Base-by-base conservation (phyloP, 2,113 vertebrate species). In the Zingel zingel region DNA sequence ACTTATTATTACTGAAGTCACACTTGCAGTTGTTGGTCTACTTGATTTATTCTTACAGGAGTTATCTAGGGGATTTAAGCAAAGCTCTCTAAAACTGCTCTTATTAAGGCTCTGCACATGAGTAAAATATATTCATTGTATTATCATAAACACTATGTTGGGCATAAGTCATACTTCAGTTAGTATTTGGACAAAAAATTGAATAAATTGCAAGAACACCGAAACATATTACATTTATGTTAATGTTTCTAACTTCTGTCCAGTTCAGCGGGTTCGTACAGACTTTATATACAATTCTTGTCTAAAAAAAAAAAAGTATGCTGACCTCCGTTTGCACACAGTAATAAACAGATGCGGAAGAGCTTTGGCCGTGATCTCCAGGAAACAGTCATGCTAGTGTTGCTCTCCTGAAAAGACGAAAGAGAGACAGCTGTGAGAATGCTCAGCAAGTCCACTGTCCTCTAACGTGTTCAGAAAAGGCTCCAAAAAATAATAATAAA, bases 301-400 rank as follows among this genome's bases (percentile, higher is more conserved):
- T n/a, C n/a, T n/a, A 27, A 27, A 27, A 27, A 27, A 27, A 27
- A 54, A 27, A 59, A 66, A 59, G 33, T 56, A 47, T 13, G 0
- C 89, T 90, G 19, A 94, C 94, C 92, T 93, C 56, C 63, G 33
- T 33, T 2, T 68, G 71, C 14, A 80, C 68, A 88, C 47, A 89
- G 83, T 13, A 87, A 19, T 51, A 87, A 33, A 33, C 71, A 80
- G 61, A 74, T 53, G 61, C 6, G 19, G 33, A 78, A 1, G 50
- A 85, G 61, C 5, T 13, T 12, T 1, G 77, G 8, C 72, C 84
- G 79, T 66, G 58, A 62, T 82, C 36, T 86, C 84, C 86, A 64
- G 64, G 30, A 56, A 36, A 59, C 45, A 59, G 47, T 74, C 92
- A 92, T 93, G 27, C 11, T 80, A 2, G 43, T 58, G 39, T 43